Conservation (phyloP, 2,888 invertebrate genomes). For the Griposia aprilina region DNA sequence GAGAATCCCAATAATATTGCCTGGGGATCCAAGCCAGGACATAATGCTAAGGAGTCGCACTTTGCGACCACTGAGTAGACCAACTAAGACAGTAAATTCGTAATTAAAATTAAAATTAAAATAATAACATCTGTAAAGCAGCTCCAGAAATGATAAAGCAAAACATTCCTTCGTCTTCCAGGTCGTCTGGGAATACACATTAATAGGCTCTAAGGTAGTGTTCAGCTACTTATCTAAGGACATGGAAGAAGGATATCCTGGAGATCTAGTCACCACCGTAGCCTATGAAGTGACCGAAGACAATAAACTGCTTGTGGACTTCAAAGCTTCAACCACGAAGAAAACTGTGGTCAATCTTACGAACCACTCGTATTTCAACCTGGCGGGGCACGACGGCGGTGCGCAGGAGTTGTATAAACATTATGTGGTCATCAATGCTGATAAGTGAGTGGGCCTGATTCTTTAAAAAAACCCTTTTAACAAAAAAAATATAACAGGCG, state of each 20-base stretch:
- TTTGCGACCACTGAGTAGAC: not conserved
- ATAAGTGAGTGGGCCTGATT: conserved; percentile 85
- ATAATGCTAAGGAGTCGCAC: not conserved
- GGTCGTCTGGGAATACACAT: conserved; percentile 92
- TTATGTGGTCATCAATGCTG: conserved; percentile 93
- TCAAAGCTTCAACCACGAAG: conserved; percentile 93
- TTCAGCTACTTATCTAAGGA: conserved; percentile 94
- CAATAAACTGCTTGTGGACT: conserved; percentile 93
- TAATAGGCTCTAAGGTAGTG: conserved; percentile 91
- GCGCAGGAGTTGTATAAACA: conserved; percentile 93
- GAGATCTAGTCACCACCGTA: conserved; percentile 93
- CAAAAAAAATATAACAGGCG: too few species aligned
- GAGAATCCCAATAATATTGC: not conserved
- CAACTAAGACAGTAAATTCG: not conserved
- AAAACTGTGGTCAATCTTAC: conserved; percentile 97
- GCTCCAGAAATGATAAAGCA: not conserved
- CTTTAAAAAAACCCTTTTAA: not conserved
- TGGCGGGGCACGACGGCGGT: conserved; percentile 95
- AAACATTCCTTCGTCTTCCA: conserved; percentile 59
- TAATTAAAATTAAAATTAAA: conserved; percentile 1
- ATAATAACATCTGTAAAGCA: too few species aligned
- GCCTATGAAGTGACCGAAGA: conserved; percentile 93
- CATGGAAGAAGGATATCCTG: conserved; percentile 97
- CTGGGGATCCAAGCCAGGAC: not conserved
- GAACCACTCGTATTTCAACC: conserved; percentile 98